Evolutionary conservation across 1,140 invertebrate genomes (phyloP).

Genomic region (Drosophila baimaii): DNA sequence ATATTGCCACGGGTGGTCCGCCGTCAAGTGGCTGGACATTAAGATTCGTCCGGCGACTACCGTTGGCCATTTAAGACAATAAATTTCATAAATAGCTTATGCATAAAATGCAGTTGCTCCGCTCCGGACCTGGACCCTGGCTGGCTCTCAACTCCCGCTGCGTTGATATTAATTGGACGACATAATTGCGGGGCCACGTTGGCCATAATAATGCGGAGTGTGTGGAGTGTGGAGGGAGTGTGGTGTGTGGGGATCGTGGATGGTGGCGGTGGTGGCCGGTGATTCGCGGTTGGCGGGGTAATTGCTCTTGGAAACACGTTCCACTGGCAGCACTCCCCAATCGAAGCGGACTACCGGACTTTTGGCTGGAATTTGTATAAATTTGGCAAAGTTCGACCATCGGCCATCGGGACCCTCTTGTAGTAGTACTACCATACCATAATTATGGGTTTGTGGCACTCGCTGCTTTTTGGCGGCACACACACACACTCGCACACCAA

Average conservation of each 20-base stretch:
- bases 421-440: no score
- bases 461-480: slow-evolving; percentile 48
- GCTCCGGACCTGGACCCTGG: slow-evolving; percentile 16
- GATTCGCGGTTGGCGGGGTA: slow-evolving; percentile 28
- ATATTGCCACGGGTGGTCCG: slow-evolving; percentile 67
- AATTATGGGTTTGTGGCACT: slow-evolving; percentile 65
- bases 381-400: slow-evolving; percentile 76
- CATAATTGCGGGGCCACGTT: slow-evolving; percentile 82
- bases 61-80: slow-evolving; percentile 74
- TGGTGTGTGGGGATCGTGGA: no score
- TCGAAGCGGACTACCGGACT: slow-evolving; percentile 47
- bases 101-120: slow-evolving; percentile 64
- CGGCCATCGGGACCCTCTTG: slow-evolving; percentile 18
- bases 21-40: slow-evolving; percentile 52
- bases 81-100: slow-evolving; percentile 78
- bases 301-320: slow-evolving; percentile 71
- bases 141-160: slow-evolving; percentile 64
- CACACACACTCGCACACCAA: slow-evolving; percentile 31
- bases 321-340: slow-evolving; percentile 66
- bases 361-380: slow-evolving; percentile 68
- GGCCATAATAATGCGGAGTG: slow-evolving; percentile 74
- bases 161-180: slow-evolving; percentile 84
- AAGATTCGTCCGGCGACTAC: slow-evolving; percentile 60
- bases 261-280: no score
- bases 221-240: no score